These are phyloP conservation scores for Zeugodacus cucurbitae DNA, from an alignment of 1,140 invertebrate species.

Conservation along the genomic window DNA sequence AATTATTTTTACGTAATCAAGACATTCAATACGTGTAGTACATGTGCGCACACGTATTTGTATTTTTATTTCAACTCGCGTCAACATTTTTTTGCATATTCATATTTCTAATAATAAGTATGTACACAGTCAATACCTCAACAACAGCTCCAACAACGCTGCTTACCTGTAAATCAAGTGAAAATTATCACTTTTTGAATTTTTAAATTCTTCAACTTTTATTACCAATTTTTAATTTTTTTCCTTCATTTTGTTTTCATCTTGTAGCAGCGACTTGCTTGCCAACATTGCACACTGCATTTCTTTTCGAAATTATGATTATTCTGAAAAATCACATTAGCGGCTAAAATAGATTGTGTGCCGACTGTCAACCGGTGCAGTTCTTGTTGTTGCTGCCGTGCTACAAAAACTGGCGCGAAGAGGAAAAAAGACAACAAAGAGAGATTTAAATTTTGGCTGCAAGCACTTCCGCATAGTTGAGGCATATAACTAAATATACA, in stretches of 20 bases:
- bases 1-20: not conserved
- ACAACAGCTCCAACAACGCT: not conserved
- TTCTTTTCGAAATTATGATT: slow-evolving; percentile 12
- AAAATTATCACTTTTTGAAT: not conserved
- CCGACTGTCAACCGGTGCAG: not conserved
- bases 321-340: not conserved
- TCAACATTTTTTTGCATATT: not conserved
- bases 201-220: not conserved
- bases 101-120: not conserved
- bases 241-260: too few species aligned
- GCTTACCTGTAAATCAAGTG: not conserved
- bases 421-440: not conserved
- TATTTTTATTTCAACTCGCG: not conserved
- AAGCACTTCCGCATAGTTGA: not conserved
- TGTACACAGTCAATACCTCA: not conserved
- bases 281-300: not conserved
- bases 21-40: not conserved
- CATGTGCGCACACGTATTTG: not conserved
- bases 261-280: not conserved
- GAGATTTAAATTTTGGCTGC: slow-evolving; percentile 4
- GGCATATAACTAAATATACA: not conserved
- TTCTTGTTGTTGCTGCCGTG: not conserved
- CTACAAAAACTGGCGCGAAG: not conserved
- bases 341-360: not conserved
- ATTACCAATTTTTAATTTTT: not conserved